A percentile compares a stretch with the other conserved stretches of the same genome.
phyloP scores from a whole-genome alignment of 1,140 invertebrate genomes.

The Hirudo medicinalis region DNA sequence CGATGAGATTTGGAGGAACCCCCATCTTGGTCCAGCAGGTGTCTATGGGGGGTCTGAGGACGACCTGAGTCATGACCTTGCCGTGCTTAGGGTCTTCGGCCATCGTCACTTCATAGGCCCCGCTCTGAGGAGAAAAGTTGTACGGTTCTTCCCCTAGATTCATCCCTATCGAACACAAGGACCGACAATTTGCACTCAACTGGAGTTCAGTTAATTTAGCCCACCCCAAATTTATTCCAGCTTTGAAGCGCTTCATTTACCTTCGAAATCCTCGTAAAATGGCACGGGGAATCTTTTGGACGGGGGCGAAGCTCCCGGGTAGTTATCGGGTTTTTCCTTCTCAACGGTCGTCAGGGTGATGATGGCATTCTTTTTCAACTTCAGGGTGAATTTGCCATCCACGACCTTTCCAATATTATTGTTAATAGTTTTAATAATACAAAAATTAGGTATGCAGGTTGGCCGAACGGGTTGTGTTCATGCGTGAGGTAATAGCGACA shows the following conservation, averaged over 20 bases:
- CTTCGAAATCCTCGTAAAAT: too few species aligned
- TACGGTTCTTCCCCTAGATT: background rate
- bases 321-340: too few species aligned
- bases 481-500: too few species aligned
- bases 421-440: too few species aligned
- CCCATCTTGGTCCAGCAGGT: conserved; percentile 13
- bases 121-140: conserved; percentile 13
- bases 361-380: conserved; percentile 22
- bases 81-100: background rate
- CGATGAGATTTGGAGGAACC: background rate
- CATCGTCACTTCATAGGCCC: conserved; percentile 13
- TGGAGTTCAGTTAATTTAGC: too few species aligned
- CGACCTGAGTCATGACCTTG: conserved; percentile 17
- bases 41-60: conserved; percentile 18
- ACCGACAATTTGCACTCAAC: background rate
- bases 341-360: too few species aligned
- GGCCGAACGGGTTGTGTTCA: too few species aligned
- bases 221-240: too few species aligned
- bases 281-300: too few species aligned
- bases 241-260: too few species aligned
- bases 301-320: too few species aligned
- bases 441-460: too few species aligned
- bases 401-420: conserved; percentile 24
- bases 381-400: conserved; percentile 27
- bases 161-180: background rate